Evolutionary conservation across 2,113 vertebrate species (phyloP).

Genomic region (Cephalopholis sonnerati): DNA sequence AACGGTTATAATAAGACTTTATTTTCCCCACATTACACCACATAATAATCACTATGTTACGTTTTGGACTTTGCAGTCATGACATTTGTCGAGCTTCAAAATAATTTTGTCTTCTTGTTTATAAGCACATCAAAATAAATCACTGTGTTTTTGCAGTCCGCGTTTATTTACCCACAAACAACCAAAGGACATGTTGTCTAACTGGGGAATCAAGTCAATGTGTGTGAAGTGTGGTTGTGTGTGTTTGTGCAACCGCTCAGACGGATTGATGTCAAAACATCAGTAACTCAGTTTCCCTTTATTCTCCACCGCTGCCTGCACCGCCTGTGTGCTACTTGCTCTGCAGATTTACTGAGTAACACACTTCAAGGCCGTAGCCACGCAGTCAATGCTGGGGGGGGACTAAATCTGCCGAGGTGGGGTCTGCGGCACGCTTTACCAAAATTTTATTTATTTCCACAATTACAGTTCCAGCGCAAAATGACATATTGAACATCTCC

Average conservation of each 20-base stretch:
- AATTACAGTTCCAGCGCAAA: too few relatives aligned
- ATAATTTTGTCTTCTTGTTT: not conserved
- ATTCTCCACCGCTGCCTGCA: not conserved
- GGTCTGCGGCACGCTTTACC: too few relatives aligned
- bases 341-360: not conserved
- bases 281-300: not conserved
- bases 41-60: not conserved
- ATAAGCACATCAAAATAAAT: too few relatives aligned
- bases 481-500: too few relatives aligned
- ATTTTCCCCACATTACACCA: not conserved
- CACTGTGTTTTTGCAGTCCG: not conserved
- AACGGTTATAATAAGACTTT: not conserved
- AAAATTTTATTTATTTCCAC: too few relatives aligned
- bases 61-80: too few relatives aligned
- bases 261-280: not conserved
- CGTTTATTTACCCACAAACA: not conserved
- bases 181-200: not conserved
- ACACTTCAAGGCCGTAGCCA: too few relatives aligned
- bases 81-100: not conserved
- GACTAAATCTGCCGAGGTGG: too few relatives aligned
- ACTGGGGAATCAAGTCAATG: too few relatives aligned
- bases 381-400: too few relatives aligned
- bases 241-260: not conserved
- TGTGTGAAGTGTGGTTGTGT: not conserved
- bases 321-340: not conserved